Evolutionary conservation across 2,888 invertebrate species (phyloP), one percentile per base, ranked within the genome.

Genomic region (Parnassius apollo): DNA sequence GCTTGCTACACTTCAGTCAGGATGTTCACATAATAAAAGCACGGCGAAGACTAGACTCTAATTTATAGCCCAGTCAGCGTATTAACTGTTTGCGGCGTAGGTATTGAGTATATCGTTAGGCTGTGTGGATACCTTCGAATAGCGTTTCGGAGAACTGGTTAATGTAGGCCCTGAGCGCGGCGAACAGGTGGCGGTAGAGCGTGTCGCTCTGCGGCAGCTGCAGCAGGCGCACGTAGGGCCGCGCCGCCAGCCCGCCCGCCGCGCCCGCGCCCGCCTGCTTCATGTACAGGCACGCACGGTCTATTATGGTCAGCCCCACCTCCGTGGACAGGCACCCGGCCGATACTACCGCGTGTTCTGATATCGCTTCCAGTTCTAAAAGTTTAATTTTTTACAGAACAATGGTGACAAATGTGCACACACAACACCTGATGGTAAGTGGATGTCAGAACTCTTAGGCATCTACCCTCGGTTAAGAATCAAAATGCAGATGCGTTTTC

Each of bases 181-280:
- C 98, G 83, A 99, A 98, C 22, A 98, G 95, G 77, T 99, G 98
- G 73, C 96, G 95, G 71, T 98, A 95, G 54, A 99, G 91, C 2
- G 94, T 94, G 83, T 99, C 98, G 54, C 98, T 98, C 80, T 98
- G 98, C 2, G 97, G 96, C 51, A 96, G 93, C 85, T 96, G 96
- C 59, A 98, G 92, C 72, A 98, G 95, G n/a, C 95, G 94, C 59
- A 98, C 85, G 81, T 98, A 97, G 48, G 98, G 95, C 67, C 95
- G 95, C 56, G 98, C 96, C 25, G 98, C 93, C 71, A 96, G 35
- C 35, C 35, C 95, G 48, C 95, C 95, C 88, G 98, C 96, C 25
- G 97, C 93, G 35, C 35, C 35, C 2, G 94, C 93, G 71, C 97
- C 94, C 69, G 97, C 95, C 78, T 96, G 95, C 73, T 96, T 94